Evolutionary conservation across 2,888 invertebrate species (phyloP).

Genomic region (Leptodirus hochenwartii): DNA sequence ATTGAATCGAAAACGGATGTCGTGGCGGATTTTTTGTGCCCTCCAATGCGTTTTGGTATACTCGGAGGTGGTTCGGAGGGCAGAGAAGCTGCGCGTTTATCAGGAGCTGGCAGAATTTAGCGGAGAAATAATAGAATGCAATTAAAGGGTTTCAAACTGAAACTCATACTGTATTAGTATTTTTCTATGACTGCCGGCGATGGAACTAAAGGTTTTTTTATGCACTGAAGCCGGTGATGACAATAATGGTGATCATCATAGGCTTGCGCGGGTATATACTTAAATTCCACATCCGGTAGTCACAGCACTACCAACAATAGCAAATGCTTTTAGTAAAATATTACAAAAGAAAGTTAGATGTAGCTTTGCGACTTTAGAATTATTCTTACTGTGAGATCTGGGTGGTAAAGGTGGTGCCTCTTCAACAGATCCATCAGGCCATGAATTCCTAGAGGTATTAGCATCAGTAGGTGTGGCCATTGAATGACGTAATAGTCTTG

Average conservation of each 20-base stretch:
- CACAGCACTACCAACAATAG: no score
- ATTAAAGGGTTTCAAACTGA: no score
- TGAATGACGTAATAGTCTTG: slow-evolving; percentile 32
- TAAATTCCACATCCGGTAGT: no score
- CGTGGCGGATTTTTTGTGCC: slow-evolving; percentile 28
- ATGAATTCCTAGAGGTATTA: slow-evolving; percentile 30
- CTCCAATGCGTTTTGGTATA: slow-evolving; percentile 26
- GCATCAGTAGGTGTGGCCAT: slow-evolving; percentile 32
- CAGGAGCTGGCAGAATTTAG: no score
- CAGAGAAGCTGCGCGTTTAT: slow-evolving; percentile 31
- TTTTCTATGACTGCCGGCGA: no score
- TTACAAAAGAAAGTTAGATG: neutral
- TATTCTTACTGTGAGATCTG: slow-evolving; percentile 45
- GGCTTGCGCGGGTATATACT: no score
- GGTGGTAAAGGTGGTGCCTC: slow-evolving; percentile 70
- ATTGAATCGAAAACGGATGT: slow-evolving; percentile 29
- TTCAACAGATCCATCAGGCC: slow-evolving; percentile 33
- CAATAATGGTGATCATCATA: no score
- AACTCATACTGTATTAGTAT: no score
- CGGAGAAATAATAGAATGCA: no score
- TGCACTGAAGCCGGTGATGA: no score
- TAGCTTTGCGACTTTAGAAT: neutral
- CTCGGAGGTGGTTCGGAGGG: slow-evolving; percentile 26
- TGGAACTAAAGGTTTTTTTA: no score
- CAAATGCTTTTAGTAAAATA: no score